Percentiles rank a stretch among this genome's conserved stretches.
Conservation (phyloP, 2,797 vertebrate species). For the Arctocebus calabarensis region DNA sequence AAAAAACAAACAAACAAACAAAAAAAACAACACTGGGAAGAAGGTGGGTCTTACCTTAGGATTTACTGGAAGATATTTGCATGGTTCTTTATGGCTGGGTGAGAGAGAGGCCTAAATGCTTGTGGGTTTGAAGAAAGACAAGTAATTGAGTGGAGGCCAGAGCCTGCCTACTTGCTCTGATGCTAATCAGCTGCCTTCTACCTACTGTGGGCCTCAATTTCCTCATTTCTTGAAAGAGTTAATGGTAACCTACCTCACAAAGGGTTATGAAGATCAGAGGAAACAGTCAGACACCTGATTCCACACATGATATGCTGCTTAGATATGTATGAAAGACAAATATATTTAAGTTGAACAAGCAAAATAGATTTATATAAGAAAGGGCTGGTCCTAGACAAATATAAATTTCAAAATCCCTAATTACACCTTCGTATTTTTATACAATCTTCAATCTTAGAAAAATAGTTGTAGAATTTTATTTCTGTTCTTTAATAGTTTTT, state of each 20-base stretch:
- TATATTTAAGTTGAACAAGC: neutral
- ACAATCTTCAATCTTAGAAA: neutral
- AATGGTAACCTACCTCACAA: neutral
- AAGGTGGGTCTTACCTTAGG: neutral
- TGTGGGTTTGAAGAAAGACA: neutral
- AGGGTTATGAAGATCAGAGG: neutral
- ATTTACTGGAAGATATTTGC: neutral
- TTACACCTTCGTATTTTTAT: neutral
- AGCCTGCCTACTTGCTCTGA: accelerated
- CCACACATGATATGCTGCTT: neutral
- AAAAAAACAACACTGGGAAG: neutral
- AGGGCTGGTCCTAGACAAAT: neutral
- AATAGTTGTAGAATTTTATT: neutral
- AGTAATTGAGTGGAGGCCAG: too few species aligned
- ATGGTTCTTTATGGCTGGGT: neutral
- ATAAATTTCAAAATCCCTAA: neutral
- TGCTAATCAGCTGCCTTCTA: accelerated
- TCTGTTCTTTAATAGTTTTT: neutral
- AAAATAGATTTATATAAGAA: neutral
- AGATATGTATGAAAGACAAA: neutral
- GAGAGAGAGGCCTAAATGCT: neutral
- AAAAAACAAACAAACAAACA: neutral
- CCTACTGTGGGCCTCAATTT: neutral
- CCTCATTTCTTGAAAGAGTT: neutral
- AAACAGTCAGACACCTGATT: neutral